Evolutionary conservation across 2,113 vertebrate species (phyloP).

Genomic region (Podiceps cristatus): DNA sequence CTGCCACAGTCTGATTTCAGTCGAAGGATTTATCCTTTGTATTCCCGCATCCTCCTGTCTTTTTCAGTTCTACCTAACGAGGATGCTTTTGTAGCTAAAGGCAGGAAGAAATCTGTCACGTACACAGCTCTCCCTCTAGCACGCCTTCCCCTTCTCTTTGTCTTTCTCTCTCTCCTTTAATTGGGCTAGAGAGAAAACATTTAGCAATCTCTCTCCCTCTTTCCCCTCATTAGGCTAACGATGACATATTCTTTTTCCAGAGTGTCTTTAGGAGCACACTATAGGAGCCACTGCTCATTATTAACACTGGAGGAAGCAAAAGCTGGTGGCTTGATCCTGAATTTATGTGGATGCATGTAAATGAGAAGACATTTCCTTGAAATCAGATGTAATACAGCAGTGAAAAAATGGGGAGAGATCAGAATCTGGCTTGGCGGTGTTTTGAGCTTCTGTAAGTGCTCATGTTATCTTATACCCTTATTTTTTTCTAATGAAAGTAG

Average conservation of each 20-base stretch:
- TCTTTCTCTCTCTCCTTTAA: slow-evolving; percentile 37
- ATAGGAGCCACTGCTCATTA: slow-evolving; percentile 7
- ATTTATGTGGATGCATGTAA: slow-evolving; percentile 27
- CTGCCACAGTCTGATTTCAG: slow-evolving; percentile 1
- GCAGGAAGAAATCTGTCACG: slow-evolving; percentile 11
- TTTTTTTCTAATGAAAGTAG: not conserved
- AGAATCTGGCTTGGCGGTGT: not conserved
- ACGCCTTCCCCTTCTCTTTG: not conserved
- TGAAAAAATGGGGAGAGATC: not conserved
- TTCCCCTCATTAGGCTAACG: slow-evolving; percentile 50
- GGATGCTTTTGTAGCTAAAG: slow-evolving; percentile 11
- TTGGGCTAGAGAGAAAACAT: slow-evolving; percentile 50
- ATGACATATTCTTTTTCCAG: slow-evolving; percentile 30
- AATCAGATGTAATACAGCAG: not conserved
- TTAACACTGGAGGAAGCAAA: slow-evolving; percentile 2
- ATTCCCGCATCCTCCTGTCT: not conserved
- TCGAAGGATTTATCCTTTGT: slow-evolving; percentile 1
- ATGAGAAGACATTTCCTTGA: slow-evolving; percentile 9
- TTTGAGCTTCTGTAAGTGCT: not conserved
- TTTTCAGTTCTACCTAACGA: slow-evolving; percentile 1
- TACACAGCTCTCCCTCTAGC: not conserved
- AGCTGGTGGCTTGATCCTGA: not conserved
- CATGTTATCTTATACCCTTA: not conserved
- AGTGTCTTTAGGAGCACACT: slow-evolving; percentile 1
- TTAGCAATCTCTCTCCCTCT: slow-evolving; percentile 32